Percentiles rank a stretch among this genome's conserved stretches.
Evolutionary conservation across 2,888 invertebrate genomes (phyloP).

Genomic region (Sesamia inferens): DNA sequence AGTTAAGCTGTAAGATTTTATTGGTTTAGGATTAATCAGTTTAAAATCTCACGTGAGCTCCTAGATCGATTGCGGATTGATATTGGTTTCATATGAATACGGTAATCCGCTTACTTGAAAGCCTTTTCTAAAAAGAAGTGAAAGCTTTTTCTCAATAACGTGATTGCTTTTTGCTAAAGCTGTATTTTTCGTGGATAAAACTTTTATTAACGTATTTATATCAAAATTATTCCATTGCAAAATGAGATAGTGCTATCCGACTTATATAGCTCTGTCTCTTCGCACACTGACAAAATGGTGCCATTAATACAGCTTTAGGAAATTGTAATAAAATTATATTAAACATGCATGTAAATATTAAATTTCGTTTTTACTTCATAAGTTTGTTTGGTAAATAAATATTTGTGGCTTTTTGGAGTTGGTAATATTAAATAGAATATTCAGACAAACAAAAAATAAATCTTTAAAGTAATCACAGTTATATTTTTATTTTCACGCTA

Average conservation of each 20-base stretch:
- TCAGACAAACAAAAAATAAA: no score
- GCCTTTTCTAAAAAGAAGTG: background rate
- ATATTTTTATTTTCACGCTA: no score
- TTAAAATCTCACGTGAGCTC: background rate
- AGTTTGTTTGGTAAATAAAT: no score
- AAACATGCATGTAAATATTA: slow-evolving; percentile 17
- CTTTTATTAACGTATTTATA: background rate
- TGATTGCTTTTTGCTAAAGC: slow-evolving; percentile 10
- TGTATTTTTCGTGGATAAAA: background rate
- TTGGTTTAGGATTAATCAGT: slow-evolving; percentile 18
- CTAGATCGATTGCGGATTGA: background rate
- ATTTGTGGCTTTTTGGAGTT: no score
- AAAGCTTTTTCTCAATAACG: background rate
- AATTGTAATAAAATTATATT: slow-evolving; percentile 20
- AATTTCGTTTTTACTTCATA: no score
- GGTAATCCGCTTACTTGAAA: slow-evolving; percentile 28
- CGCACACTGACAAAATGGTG: no score
- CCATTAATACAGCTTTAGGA: background rate
- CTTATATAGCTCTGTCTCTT: no score
- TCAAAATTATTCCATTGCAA: no score
- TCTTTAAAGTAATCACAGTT: no score
- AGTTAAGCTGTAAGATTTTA: background rate
- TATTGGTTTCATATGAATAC: slow-evolving; percentile 3
- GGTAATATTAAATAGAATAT: no score
- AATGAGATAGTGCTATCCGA: no score